Evolutionary conservation across 2,797 vertebrate species (phyloP).

Genomic region (Oreortyx pictus): DNA sequence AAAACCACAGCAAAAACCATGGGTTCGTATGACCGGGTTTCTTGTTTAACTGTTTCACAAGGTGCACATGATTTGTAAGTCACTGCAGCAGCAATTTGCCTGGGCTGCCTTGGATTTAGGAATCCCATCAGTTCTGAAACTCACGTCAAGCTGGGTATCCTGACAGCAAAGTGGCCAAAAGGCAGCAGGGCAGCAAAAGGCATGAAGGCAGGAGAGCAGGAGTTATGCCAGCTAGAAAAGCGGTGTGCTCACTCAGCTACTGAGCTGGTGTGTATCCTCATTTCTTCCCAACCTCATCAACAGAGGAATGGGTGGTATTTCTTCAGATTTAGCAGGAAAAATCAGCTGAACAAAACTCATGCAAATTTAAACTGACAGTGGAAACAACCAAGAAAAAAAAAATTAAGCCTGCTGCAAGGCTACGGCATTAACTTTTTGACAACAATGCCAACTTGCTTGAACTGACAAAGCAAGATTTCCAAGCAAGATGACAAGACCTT

Average conservation of each 20-base stretch:
- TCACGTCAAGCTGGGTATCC: background rate
- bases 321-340: conserved; percentile 26
- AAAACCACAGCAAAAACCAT: conserved; percentile 5
- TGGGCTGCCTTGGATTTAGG: background rate
- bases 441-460: background rate
- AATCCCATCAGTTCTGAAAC: background rate
- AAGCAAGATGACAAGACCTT: conserved; percentile 3
- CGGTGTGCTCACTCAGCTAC: background rate
- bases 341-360: conserved; percentile 11
- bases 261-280: background rate
- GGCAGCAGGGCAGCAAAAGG: background rate
- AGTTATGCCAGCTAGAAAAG: background rate
- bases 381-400: background rate
- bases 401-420: background rate
- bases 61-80: background rate
- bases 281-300: background rate
- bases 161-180: background rate
- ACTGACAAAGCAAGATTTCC: background rate
- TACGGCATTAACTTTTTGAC: conserved; percentile 5
- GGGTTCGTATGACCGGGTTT: background rate
- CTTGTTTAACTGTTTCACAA: background rate
- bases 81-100: background rate
- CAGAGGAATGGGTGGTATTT: background rate
- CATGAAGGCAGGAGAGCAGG: background rate
- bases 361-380: background rate